Evolutionary conservation across 2,113 vertebrate species (phyloP), one percentile per base, ranked within the genome.

Genomic region (Mastomys coucha): DNA sequence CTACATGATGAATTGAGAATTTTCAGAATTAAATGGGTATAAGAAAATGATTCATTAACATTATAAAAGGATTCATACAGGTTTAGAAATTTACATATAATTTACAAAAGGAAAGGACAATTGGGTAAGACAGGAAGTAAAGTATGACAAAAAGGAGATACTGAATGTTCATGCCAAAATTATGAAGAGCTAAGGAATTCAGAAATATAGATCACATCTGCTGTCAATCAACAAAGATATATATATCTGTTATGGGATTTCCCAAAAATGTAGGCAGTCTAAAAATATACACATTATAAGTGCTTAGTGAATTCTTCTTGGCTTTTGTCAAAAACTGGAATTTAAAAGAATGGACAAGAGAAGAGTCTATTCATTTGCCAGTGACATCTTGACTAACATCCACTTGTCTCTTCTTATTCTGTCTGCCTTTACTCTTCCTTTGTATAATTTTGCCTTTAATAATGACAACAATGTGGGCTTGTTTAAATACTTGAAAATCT

Each of bases 31-130:
- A 97, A 97, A 92, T 90, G 69, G 77, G 51, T 77, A 94, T 20
- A 94, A 93, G 58, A 69, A 49, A 45, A 88, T 7, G 88, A 88
- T 87, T 92, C 53, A 91, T 92, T 72, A 96, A 70, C 91, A 98
- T 96, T 75, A 93, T 97, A 93, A 97, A 98, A 78, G 26, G 98
- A 96, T 88, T 97, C 20, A 36, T 81, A 92, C 26, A 73, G 51
- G 26, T 92, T 96, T 95, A 45, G 42, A 92, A 96, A 96, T 97
- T 96, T 97, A 70, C 94, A 96, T 69, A 49, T 87, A 87, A 97
- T 95, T 97, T 97, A 94, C 19, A 6, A 94, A 97, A 90, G 56
- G 14, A 88, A 95, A 93, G 84, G 26, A 96, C 60, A 96, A 97
- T 90, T 96, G 26, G 49, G 10, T 36, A 93, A 80, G 53, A 84